These are phyloP conservation scores for Octodonta nipae DNA, from an alignment of 2,888 invertebrate species.

Conservation along the genomic window DNA sequence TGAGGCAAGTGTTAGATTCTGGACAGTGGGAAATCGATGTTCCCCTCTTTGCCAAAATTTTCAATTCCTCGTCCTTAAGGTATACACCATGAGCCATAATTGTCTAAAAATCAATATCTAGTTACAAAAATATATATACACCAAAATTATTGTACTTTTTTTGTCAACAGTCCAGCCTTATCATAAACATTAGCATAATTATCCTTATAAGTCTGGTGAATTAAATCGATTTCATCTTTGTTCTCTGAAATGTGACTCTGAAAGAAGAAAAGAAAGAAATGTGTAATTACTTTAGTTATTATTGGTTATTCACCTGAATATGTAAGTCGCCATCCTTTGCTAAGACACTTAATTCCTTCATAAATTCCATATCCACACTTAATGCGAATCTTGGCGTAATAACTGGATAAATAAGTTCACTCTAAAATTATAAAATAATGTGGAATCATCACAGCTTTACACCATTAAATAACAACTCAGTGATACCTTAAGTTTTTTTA, in stretches of 20 bases:
- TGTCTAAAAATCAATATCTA: constrained; percentile 38
- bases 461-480: too few species aligned
- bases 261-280: constrained; percentile 25
- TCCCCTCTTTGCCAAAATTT: constrained; percentile 44
- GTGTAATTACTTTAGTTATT: too few species aligned
- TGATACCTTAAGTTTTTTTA: too few species aligned
- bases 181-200: constrained; percentile 69
- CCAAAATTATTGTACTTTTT: constrained; percentile 44
- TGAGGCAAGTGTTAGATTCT: constrained; percentile 66
- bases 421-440: too few species aligned
- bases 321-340: constrained; percentile 53
- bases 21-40: constrained; percentile 76
- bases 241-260: constrained; percentile 83
- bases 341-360: constrained; percentile 52
- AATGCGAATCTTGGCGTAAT: constrained; percentile 79
- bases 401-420: constrained; percentile 55
- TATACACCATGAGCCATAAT: constrained; percentile 77
- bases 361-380: constrained; percentile 58
- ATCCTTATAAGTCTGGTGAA: constrained; percentile 41
- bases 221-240: constrained; percentile 53
- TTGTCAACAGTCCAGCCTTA: constrained; percentile 54
- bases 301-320: constrained; percentile 56
- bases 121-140: background rate
- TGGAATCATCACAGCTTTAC: too few species aligned
- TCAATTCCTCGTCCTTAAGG: constrained; percentile 55